Base-by-base conservation (phyloP, 2,888 invertebrate genomes). In the Emmelina monodactyla region DNA sequence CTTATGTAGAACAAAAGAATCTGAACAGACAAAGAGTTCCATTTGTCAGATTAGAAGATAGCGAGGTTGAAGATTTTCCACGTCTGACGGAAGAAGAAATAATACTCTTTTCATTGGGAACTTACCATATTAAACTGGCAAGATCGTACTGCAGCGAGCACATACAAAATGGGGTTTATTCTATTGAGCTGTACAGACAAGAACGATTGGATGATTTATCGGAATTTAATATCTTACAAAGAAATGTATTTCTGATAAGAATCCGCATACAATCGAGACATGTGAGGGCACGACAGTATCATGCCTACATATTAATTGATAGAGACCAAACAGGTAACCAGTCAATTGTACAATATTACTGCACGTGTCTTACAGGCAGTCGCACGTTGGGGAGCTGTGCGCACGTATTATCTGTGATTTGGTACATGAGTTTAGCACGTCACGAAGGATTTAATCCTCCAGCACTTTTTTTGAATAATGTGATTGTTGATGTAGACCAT, bases 101-200 rank as follows among this genome's bases (percentile, higher is more conserved):
- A 15, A 22, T 35, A 10, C n/a, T 31, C 3, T 16, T 31, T 13
- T 28, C 39, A 5, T 37, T 39, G 31, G 39, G 37, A 5, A 34
- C 34, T 10, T 39, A 39, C 28, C 37, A 37, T 9, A 14, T 37
- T 28, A 39, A 39, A 37, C 37, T 39, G 12, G 34, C 39, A 16
- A 39, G 33, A 32, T 37, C 34, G 16, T 39, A 39, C 22, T 39
- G 37, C 29, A 30, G 29, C 9, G 37, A 39, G 31, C 39, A 37
- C 32, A 12, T 37, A 15, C 31, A 22, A 12, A 29, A 39, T 22
- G 39, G 39, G 11, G 11, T 39, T 5, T 39, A 37, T 29, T 11
- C 22, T 32, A 37, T 39, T 29, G 39, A 39, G 37, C n/a, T 25
- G 13, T 37, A 30, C 12, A 14, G 33, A 22, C 30, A 37, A 16